A percentile compares a stretch with the other conserved stretches of the same genome.
These are phyloP conservation scores for Prorops nasuta DNA, from an alignment of 1,140 invertebrate genomes.

Conservation along the genomic window DNA sequence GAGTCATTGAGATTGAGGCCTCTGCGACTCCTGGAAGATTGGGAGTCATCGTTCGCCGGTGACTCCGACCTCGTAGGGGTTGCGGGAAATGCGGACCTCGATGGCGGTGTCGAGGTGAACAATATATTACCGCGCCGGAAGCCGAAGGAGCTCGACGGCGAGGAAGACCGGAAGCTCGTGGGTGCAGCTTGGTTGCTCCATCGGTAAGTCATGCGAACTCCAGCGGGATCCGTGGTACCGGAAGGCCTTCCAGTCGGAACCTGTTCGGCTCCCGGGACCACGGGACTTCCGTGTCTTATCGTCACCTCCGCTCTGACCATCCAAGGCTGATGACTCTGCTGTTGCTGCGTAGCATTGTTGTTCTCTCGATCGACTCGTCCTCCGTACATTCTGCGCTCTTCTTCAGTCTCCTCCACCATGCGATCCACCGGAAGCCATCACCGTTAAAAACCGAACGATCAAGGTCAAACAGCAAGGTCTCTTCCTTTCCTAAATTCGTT, in stretches of 20 bases:
- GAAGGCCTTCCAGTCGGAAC: constrained; percentile 9
- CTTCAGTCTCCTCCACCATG: constrained; percentile 17
- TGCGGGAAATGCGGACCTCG: constrained; percentile 14
- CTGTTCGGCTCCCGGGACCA: constrained; percentile 16
- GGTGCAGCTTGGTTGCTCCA: constrained; percentile 39
- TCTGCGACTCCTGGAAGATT: constrained; percentile 16
- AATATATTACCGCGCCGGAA: constrained; percentile 60
- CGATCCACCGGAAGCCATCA: constrained; percentile 25
- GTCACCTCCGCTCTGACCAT: constrained; percentile 64
- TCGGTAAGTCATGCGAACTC: constrained; percentile 57
- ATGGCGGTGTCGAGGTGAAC: constrained; percentile 57
- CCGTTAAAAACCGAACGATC: too few species aligned
- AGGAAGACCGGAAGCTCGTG: constrained; percentile 5
- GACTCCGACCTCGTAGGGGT: constrained; percentile 24
- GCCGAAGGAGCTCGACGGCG: constrained; percentile 29
- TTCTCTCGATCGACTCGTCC: constrained; percentile 14
- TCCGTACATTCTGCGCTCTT: constrained; percentile 27
- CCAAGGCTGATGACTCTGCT: constrained; percentile 62
- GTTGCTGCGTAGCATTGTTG: constrained; percentile 9
- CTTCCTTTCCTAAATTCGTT: too few species aligned
- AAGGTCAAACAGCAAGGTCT: too few species aligned
- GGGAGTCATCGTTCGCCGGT: constrained; percentile 20
- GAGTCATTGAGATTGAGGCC: constrained; percentile 46
- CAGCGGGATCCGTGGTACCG: constrained; percentile 38
- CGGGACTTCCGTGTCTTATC: constrained; percentile 46